These are phyloP conservation scores for Pteronotus mesoamericanus DNA, from an alignment of 2,797 vertebrate species.

Conservation along the genomic window DNA sequence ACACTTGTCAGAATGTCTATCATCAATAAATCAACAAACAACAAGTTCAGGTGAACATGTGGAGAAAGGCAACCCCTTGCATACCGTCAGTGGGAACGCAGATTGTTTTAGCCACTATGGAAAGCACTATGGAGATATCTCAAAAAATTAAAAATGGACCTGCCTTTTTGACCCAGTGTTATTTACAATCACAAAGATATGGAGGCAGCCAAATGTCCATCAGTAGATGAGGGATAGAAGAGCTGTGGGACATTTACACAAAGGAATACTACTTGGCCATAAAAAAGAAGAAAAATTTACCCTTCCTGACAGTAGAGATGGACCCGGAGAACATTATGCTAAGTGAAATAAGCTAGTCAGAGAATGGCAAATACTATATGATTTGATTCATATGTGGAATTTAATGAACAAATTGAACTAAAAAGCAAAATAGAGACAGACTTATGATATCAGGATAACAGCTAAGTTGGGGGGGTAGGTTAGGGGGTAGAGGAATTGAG, in stretches of 20 bases:
- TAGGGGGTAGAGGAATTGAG: neutral
- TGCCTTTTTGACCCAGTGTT: neutral
- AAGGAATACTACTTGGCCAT: neutral
- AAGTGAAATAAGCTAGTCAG: neutral
- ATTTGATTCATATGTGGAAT: neutral
- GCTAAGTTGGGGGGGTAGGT: neutral
- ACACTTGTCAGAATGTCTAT: neutral
- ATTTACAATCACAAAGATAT: neutral
- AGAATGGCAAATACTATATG: neutral
- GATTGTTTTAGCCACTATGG: neutral
- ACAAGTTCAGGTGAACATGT: neutral
- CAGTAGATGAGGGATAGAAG: neutral
- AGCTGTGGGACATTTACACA: neutral
- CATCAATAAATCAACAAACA: neutral
- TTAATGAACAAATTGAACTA: neutral
- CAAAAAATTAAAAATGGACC: neutral
- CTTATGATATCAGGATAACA: neutral
- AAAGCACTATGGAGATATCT: neutral
- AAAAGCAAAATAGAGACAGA: neutral
- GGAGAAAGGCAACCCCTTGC: neutral
- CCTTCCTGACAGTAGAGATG: neutral
- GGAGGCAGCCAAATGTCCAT: neutral
- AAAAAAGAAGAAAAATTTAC: neutral
- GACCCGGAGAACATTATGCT: neutral
- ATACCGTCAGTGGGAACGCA: neutral